Evolutionary conservation across 64 coral and sea anemone species (phyloP), one percentile per base, ranked within the genome.

Genomic region (Montipora efflorescens): DNA sequence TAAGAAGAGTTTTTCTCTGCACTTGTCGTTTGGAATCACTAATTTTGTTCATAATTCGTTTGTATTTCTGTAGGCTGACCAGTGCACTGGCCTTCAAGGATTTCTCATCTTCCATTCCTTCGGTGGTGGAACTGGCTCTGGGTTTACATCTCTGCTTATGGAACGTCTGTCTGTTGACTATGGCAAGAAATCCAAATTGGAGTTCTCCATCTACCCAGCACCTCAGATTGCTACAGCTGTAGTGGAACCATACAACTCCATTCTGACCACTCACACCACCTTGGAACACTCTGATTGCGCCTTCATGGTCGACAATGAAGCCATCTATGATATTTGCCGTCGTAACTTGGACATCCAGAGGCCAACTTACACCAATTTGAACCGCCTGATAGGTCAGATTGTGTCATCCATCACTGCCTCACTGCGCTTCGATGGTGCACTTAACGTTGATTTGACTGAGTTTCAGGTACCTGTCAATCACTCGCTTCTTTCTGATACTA

Each of bases 241-340:
- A 15, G 68, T 71, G 68, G 68, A 71, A 23, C 68, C 68, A 15
- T 71, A 71, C 68, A 71, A 71, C 68, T 71, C 68, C 18, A 71
- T 71, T 71, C 19, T 71, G 18, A 71, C 68, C 68, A 71, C 68
- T 71, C 68, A 71, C 68, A 71, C 68, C 19, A 71, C 68, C 68
- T 71, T 71, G 68, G 68, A 71, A 71, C 68, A 71, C 68, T 21
- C 19, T 14, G 68, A 71, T 0, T 71, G 68, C 20, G 68, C 68
- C 18, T 71, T 71, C 20, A 71, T 71, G 68, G 68, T 71, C 0
- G 68, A 71, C 68, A 71, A 71, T 71, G 68, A 71, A 8, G 68
- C 68, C 68, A 71, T 71, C 68, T 71, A 71, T 71, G 68, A 71
- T 14, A 71, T 71, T 19, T 71, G 68, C 68, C 68, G 68, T 71